A percentile compares a stretch with the other conserved stretches of the same genome.
These are phyloP conservation scores for Malurus leucopterus DNA, from an alignment of 2,797 vertebrate species.

Conservation along the genomic window DNA sequence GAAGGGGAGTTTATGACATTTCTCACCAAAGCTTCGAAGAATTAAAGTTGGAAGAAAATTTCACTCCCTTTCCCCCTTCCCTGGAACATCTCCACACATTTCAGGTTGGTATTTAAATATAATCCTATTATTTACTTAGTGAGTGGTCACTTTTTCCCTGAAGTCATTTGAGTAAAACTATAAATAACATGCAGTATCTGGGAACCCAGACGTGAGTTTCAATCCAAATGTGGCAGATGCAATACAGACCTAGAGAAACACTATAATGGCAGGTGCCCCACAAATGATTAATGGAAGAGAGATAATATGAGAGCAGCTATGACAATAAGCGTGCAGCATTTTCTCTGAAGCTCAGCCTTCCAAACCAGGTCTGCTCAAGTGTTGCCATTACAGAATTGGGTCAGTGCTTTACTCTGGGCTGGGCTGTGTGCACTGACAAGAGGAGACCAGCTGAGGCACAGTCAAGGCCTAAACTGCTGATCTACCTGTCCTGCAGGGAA, in stretches of 20 bases:
- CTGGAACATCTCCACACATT: neutral
- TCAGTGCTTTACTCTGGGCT: neutral
- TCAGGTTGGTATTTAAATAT: neutral
- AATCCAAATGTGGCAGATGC: neutral
- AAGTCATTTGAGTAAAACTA: neutral
- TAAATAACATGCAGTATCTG: neutral
- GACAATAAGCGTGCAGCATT: neutral
- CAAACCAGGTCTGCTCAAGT: neutral
- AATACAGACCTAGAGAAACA: neutral
- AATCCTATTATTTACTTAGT: neutral
- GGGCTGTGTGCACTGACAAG: neutral
- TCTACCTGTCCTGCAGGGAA: neutral
- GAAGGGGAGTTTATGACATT: neutral
- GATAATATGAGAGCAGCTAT: neutral
- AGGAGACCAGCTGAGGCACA: neutral
- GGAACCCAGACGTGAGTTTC: neutral
- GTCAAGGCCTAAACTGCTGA: neutral
- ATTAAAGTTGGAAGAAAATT: neutral
- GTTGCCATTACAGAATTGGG: neutral
- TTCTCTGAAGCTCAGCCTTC: neutral
- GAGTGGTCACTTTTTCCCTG: neutral
- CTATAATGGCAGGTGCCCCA: neutral
- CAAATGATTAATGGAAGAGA: neutral
- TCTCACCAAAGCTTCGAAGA: neutral
- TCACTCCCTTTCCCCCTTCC: rapidly evolving